Percentiles rank a stretch among this genome's conserved stretches.
Conservation (phyloP, 2,797 vertebrate species). For the Sebastes umbrosus region DNA sequence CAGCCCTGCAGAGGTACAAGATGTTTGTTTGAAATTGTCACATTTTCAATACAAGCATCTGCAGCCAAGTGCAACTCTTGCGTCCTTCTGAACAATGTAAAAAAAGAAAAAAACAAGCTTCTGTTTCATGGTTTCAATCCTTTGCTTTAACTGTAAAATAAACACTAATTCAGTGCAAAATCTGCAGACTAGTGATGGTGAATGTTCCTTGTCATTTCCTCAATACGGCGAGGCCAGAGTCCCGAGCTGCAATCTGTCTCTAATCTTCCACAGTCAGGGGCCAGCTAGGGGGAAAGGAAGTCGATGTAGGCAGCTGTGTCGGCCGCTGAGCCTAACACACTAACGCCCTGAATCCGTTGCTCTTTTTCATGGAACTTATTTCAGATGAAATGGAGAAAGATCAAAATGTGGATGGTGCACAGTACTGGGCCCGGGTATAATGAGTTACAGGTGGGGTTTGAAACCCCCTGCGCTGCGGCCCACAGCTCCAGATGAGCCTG, state of each 20-base stretch:
- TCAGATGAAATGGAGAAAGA: constrained; percentile 72
- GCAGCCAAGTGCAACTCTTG: constrained; percentile 2
- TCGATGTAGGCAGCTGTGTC: constrained; percentile 65
- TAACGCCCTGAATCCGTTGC: constrained; percentile 59
- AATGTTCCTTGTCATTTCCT: constrained; percentile 69
- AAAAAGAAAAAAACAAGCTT: constrained; percentile 7
- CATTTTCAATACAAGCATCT: neutral
- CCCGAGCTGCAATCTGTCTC: constrained; percentile 73
- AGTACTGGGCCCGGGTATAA: constrained; percentile 68
- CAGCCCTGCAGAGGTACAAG: neutral
- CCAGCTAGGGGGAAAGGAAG: constrained; percentile 60
- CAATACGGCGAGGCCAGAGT: constrained; percentile 51
- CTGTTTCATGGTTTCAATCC: constrained; percentile 27
- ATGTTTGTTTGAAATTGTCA: constrained; percentile 26
- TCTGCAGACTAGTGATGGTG: constrained; percentile 40
- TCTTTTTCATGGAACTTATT: constrained; percentile 72
- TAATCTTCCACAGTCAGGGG: constrained; percentile 72
- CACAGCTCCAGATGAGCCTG: constrained; percentile 72
- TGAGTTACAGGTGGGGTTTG: constrained; percentile 78
- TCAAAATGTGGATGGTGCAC: constrained; percentile 74
- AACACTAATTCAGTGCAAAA: constrained; percentile 57
- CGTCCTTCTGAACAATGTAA: constrained; percentile 1
- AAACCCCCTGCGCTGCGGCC: constrained; percentile 56
- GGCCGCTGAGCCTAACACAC: constrained; percentile 58
- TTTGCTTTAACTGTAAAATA: constrained; percentile 57